Percentiles rank a stretch among this genome's conserved stretches.
Conservation (phyloP, 2,113 vertebrate genomes). For the Neodon shergylaensis region DNA sequence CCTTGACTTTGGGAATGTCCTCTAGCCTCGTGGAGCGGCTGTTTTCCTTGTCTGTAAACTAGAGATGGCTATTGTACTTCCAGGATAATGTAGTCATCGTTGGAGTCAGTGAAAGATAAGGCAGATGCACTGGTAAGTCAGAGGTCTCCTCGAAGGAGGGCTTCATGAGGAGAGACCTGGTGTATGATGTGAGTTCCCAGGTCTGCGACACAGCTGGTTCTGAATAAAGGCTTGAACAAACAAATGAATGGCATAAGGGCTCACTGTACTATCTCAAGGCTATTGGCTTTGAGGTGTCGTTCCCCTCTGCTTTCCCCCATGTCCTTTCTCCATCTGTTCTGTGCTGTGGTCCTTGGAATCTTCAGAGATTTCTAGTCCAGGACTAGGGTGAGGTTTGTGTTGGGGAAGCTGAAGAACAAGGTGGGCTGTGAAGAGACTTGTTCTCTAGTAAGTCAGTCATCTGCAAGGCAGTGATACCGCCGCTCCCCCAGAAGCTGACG, state of each 20-base stretch:
- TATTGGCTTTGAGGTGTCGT: not conserved
- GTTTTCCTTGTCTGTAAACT: conserved; percentile 15
- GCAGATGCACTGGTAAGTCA: not conserved
- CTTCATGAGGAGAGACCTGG: not conserved
- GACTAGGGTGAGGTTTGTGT: not conserved
- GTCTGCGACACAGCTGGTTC: not conserved
- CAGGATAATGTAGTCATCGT: not conserved
- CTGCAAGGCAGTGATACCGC: not conserved
- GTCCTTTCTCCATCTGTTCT: not conserved
- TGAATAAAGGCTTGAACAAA: conserved; percentile 19
- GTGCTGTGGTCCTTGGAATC: not conserved
- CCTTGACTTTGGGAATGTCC: not conserved
- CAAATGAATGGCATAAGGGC: not conserved
- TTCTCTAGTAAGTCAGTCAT: not conserved
- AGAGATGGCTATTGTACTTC: not conserved
- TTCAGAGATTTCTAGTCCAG: not conserved
- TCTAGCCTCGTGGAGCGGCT: not conserved
- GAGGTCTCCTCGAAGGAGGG: not conserved
- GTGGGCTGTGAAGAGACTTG: not conserved
- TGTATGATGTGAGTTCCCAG: not conserved
- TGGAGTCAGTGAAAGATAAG: not conserved
- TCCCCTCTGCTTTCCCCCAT: rapidly evolving
- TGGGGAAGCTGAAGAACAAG: not conserved
- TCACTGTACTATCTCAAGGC: not conserved
- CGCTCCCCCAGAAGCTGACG: not conserved